These are phyloP conservation scores for Cheiracanthium punctorium DNA, from an alignment of 2,888 invertebrate species.

Conservation along the genomic window DNA sequence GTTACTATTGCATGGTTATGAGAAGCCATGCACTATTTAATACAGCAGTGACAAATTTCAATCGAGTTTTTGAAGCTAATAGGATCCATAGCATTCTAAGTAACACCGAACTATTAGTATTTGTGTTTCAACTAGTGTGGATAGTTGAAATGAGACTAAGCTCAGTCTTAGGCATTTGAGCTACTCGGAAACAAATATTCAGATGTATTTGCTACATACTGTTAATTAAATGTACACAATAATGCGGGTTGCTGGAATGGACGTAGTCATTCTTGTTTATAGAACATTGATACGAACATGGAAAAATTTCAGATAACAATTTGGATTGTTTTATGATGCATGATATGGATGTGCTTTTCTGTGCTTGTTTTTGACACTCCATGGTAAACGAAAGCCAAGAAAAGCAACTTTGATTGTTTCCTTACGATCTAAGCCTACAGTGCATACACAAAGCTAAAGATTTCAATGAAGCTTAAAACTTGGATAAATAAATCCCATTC, in stretches of 20 bases:
- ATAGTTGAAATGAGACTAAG: background rate
- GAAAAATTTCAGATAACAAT: slow-evolving; percentile 15
- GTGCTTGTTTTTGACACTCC: background rate
- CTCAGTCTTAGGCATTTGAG: background rate
- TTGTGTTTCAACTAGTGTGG: background rate
- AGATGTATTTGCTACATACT: slow-evolving; percentile 18
- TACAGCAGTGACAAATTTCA: background rate
- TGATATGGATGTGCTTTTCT: slow-evolving; percentile 28
- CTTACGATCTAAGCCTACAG: slow-evolving; percentile 38
- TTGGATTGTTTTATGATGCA: background rate
- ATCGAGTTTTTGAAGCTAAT: background rate
- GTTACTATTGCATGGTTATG: background rate
- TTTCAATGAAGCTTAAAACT: slow-evolving; percentile 34
- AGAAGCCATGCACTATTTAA: background rate
- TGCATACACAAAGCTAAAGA: slow-evolving; percentile 47
- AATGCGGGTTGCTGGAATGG: slow-evolving; percentile 44
- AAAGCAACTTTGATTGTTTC: slow-evolving; percentile 19
- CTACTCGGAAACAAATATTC: slow-evolving; percentile 23
- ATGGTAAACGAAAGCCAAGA: slow-evolving; percentile 14
- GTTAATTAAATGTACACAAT: slow-evolving; percentile 21
- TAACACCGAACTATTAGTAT: background rate
- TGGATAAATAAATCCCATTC: slow-evolving; percentile 61
- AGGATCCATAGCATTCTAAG: background rate
- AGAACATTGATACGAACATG: slow-evolving; percentile 26
- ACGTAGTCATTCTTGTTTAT: slow-evolving; percentile 45